Evolutionary conservation across 2,888 invertebrate species (phyloP), one percentile per base, ranked within the genome.

Genomic region (Melipona beecheii): DNA sequence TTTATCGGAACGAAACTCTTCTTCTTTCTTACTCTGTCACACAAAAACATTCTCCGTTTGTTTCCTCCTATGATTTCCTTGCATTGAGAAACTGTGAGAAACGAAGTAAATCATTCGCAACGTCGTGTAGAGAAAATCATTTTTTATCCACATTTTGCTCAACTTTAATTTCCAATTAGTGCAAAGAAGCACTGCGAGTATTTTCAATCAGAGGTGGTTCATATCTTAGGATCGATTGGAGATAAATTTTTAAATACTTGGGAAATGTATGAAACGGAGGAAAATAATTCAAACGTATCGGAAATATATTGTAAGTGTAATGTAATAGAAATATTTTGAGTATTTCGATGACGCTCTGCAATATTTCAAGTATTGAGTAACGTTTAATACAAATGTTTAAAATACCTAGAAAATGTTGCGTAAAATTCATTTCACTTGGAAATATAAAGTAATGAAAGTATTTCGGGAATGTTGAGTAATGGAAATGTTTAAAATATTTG

Each of bases 51-150:
- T 9, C 21, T 60, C 52, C 9, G 6, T n/a, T 11, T 31, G 50
- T 19, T 70, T 31, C 19, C 31, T 27, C 19, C 21, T 21, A 27
- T 54, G 62, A 54, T 52, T 52, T 49, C 24, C 64, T 15, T 50
- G 31, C 52, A 49, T 54, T 17, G 21, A 58, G 21, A n/a, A n/a
- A 62, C n/a, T 36, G 69, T 81, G 86, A 90, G 86, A 87, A 89
- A 87, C 84, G 86, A 78, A n/a, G 13, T 21, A 43, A 66, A 24
- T 36, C 43, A 49, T 24, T 31, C 24, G 24, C 24, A 9, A 49
- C 4, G 74, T 74, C 83, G 84, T 77, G 84, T 66, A 87, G 86
- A 84, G 73, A 78, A 87, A 74, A 27, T 69, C 6, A 24, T 50
- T 69, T 50, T 50, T 17, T 17, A 27, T 0, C 13, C 15, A 6